Conservation (phyloP, 2,888 invertebrate species). For the Aquatica leii region DNA sequence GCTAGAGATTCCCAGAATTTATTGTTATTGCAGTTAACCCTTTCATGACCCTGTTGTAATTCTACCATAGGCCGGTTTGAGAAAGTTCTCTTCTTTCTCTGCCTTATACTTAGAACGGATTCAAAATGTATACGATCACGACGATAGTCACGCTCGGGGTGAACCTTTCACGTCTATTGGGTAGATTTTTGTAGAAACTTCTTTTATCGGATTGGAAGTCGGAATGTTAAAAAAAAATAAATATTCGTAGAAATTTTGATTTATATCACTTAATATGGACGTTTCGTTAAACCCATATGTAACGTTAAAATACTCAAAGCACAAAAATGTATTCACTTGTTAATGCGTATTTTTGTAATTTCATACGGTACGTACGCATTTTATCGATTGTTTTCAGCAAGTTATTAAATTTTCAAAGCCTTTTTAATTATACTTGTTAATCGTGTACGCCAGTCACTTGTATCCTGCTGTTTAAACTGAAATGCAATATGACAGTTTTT, state of each 20-base stretch:
- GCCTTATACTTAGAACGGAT: slow-evolving; percentile 30
- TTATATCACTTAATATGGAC: slow-evolving; percentile 13
- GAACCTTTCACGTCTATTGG: slow-evolving; percentile 32
- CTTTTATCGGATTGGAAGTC: slow-evolving; percentile 26
- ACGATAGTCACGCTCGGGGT: slow-evolving; percentile 43
- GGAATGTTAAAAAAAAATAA: slow-evolving; percentile 9
- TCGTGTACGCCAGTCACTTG: too few species aligned
- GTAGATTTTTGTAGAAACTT: slow-evolving; percentile 32
- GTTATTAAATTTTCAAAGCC: too few species aligned
- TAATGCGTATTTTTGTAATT: too few species aligned
- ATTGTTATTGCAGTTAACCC: slow-evolving; percentile 50
- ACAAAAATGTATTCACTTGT: too few species aligned
- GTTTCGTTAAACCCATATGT: too few species aligned
- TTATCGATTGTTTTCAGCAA: too few species aligned
- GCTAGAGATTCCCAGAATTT: slow-evolving; percentile 45
- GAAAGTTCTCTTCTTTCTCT: slow-evolving; percentile 39
- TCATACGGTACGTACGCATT: too few species aligned
- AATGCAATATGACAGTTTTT: too few species aligned
- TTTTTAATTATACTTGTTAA: too few species aligned
- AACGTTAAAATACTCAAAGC: too few species aligned
- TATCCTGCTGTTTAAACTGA: too few species aligned
- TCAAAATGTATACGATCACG: slow-evolving; percentile 30
- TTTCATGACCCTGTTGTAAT: slow-evolving; percentile 48
- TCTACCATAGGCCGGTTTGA: slow-evolving; percentile 40
- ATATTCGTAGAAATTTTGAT: slow-evolving; percentile 21